Evolutionary conservation across 1,140 invertebrate genomes (phyloP).

Genomic region (Theocolax elegans): DNA sequence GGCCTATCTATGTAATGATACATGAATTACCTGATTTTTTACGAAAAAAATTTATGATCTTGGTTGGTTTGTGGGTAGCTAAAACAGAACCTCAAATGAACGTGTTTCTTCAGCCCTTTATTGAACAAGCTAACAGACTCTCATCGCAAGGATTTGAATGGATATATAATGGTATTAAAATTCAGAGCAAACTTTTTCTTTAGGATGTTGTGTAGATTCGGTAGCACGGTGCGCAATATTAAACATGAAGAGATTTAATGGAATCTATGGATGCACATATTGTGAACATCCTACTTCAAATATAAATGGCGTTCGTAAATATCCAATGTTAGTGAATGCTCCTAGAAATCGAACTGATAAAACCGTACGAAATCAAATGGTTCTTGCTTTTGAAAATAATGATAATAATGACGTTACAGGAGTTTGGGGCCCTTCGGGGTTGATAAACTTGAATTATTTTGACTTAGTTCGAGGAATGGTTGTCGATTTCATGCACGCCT

Average conservation of each 20-base stretch:
- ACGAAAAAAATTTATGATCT: constrained; percentile 24
- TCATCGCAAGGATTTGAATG: constrained; percentile 1
- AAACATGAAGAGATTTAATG: constrained; percentile 41
- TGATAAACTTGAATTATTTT: constrained; percentile 41
- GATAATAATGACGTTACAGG: not conserved
- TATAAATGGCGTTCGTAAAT: constrained; percentile 16
- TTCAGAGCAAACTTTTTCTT: not conserved
- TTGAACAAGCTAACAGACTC: constrained; percentile 16
- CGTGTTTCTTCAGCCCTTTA: constrained; percentile 4
- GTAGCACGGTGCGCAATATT: constrained; percentile 26
- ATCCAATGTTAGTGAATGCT: not conserved
- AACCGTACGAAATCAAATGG: constrained; percentile 33
- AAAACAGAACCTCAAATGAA: constrained; percentile 23
- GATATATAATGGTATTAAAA: not conserved
- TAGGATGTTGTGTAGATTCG: constrained; percentile 31
- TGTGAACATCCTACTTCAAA: constrained; percentile 34
- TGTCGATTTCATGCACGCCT: constrained; percentile 29
- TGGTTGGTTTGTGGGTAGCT: constrained; percentile 18
- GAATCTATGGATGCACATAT: constrained; percentile 40
- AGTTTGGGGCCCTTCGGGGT: constrained; percentile 38
- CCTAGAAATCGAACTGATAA: constrained; percentile 9
- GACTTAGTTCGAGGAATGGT: constrained; percentile 41
- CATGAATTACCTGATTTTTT: constrained; percentile 31
- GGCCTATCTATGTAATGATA: constrained; percentile 39
- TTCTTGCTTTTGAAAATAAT: not conserved